Conservation (phyloP, 2,797 vertebrate species). For the Falco biarmicus region DNA sequence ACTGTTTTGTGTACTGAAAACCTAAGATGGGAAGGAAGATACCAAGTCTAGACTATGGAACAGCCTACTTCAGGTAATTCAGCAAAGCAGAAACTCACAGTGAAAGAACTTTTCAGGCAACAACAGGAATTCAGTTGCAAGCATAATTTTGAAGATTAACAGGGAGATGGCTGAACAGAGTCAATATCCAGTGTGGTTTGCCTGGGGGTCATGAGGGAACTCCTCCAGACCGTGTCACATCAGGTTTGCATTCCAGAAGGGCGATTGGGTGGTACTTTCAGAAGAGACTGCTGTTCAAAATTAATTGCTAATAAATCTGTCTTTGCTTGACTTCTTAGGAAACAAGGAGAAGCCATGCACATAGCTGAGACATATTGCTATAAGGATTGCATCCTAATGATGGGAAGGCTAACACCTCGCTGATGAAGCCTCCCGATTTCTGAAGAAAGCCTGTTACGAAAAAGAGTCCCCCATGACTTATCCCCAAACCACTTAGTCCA, state of each 20-base stretch:
- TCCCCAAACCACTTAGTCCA: background rate
- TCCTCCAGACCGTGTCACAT: background rate
- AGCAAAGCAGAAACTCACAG: background rate
- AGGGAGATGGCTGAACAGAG: background rate
- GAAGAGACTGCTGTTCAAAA: slow-evolving; percentile 22
- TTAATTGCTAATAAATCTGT: slow-evolving; percentile 19
- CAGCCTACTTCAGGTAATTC: background rate
- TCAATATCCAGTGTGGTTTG: background rate
- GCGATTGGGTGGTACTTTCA: background rate
- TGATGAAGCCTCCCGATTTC: background rate
- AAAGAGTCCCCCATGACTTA: background rate
- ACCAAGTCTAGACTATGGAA: background rate
- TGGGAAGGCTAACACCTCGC: background rate
- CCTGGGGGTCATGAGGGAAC: background rate
- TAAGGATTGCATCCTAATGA: background rate
- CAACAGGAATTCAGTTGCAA: background rate
- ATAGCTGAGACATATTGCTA: background rate
- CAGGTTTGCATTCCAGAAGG: slow-evolving; percentile 40
- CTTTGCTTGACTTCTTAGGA: slow-evolving; percentile 6
- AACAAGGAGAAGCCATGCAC: background rate
- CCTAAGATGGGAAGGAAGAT: background rate
- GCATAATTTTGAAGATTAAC: background rate
- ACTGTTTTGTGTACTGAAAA: slow-evolving; percentile 25
- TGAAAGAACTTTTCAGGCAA: background rate
- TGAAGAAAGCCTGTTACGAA: background rate